Evolutionary conservation across 2,888 invertebrate genomes (phyloP), one percentile per base, ranked within the genome.

Genomic region (Ceriagrion tenellum): DNA sequence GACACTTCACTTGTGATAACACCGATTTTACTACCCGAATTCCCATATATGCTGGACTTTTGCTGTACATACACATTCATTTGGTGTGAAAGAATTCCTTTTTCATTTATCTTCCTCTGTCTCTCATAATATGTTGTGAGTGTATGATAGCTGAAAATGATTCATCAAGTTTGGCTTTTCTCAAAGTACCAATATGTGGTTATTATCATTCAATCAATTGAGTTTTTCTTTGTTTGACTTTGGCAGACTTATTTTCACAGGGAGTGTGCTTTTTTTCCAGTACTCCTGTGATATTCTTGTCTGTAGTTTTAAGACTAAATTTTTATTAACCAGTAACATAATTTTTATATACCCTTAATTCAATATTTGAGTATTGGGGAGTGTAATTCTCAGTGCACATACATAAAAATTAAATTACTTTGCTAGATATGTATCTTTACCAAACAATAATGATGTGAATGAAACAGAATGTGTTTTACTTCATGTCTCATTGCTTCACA

Each of bases 291-390:
- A 81, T 81, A n/a, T 12, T 69, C n/a, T 8, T n/a, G n/a, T 47
- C 47, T 8, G 8, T 69, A 90, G 2, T 35, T 91, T 56, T 91
- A 91, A 16, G 20, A 8, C 18, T 90, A 59, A 59, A 35, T 59
- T 91, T 93, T 69, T 40, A 69, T 91, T 93, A 93, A 93, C 69
- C 69, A 55, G 35, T 93, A 93, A 93, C 93, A 89, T n/a, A 47
- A 47, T 47, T 81, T 13, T 55, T 55, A 23, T 40, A 40, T 91
- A 26, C 23, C 63, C 63, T 40, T 23, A 8, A 69, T 93, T 91
- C 69, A 93, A n/a, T 6, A n/a, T 26, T 12, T 23, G 47, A 93
- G 93, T 69, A 93, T 93, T 93, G 93, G 93, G 93, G 93, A 93
- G 93, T 74, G 12, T 16, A 81, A 81, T 16, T 81, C 35, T 81